phyloP scores from a whole-genome alignment of 2,888 invertebrate species.

The Limnephilus rhombicus region DNA sequence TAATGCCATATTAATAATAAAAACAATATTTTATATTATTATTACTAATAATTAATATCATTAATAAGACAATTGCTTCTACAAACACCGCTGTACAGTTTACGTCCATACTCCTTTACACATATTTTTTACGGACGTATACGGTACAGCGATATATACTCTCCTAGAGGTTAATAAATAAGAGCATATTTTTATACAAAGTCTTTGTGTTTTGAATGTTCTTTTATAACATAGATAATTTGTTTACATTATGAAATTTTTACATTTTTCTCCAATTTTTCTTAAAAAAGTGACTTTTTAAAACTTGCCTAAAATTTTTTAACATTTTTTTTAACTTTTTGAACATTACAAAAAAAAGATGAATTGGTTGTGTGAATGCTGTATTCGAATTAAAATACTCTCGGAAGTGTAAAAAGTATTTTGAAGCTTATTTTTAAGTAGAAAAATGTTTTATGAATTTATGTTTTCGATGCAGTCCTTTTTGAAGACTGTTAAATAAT shows the following conservation, averaged over 20 bases:
- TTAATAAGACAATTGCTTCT: too few species aligned
- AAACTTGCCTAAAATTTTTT: background rate
- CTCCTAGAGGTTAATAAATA: background rate
- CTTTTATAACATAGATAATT: background rate
- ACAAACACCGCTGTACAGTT: too few species aligned
- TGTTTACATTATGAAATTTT: background rate
- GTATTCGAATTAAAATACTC: slow-evolving; percentile 31
- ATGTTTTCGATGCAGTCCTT: slow-evolving; percentile 46
- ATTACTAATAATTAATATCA: too few species aligned
- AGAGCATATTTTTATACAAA: background rate
- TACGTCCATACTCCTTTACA: too few species aligned
- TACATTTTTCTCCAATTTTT: background rate
- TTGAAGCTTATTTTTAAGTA: slow-evolving; percentile 39
- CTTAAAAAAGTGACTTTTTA: background rate
- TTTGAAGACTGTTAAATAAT: slow-evolving; percentile 46
- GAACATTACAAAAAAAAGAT: background rate
- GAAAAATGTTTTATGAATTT: slow-evolving; percentile 48
- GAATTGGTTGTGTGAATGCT: background rate
- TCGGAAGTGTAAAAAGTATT: slow-evolving; percentile 13
- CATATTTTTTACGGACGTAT: too few species aligned
- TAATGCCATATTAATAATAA: too few species aligned
- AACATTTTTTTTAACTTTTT: background rate
- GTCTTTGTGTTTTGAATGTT: background rate
- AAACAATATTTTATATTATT: too few species aligned
- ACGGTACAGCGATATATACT: too few species aligned